Evolutionary conservation across 2,888 invertebrate genomes (phyloP).

Genomic region (Drosophila phalerata): DNA sequence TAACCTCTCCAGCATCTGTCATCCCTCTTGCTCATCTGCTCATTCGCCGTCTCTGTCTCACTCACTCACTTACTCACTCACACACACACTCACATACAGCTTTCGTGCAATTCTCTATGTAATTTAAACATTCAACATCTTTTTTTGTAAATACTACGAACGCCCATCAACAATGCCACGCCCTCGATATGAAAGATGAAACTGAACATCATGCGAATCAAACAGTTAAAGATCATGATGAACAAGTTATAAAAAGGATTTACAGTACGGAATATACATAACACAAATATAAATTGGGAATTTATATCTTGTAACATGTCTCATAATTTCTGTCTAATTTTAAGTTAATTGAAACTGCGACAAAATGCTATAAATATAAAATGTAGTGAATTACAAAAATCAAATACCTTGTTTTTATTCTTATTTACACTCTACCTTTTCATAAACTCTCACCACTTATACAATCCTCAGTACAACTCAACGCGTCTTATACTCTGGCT

Average conservation of each 20-base stretch:
- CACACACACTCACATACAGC: conserved; percentile 55
- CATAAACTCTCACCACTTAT: too few relatives aligned
- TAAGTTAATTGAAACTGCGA: conserved; percentile 79
- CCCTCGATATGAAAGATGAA: conserved; percentile 54
- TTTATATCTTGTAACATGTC: conserved; percentile 61
- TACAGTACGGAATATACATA: conserved; percentile 50
- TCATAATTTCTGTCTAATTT: conserved; percentile 73
- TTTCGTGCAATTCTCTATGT: conserved; percentile 72
- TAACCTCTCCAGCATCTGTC: conserved; percentile 24
- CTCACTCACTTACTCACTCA: conserved; percentile 30
- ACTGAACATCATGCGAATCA: conserved; percentile 16
- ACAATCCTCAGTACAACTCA: too few relatives aligned
- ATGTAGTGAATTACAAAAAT: conserved; percentile 83
- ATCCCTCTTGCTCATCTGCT: conserved; percentile 29
- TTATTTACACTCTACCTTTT: neutral
- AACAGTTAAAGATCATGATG: conserved; percentile 21
- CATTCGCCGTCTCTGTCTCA: conserved; percentile 40
- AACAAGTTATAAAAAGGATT: conserved; percentile 23
- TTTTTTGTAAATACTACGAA: conserved; percentile 66
- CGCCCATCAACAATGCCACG: conserved; percentile 55
- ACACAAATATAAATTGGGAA: conserved; percentile 58
- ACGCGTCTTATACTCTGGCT: neutral
- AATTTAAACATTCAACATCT: conserved; percentile 49
- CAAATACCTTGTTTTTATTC: conserved; percentile 16
- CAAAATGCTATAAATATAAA: conserved; percentile 83